phyloP scores from a whole-genome alignment of 2,888 invertebrate species.

The Ectemnius cavifrons region DNA sequence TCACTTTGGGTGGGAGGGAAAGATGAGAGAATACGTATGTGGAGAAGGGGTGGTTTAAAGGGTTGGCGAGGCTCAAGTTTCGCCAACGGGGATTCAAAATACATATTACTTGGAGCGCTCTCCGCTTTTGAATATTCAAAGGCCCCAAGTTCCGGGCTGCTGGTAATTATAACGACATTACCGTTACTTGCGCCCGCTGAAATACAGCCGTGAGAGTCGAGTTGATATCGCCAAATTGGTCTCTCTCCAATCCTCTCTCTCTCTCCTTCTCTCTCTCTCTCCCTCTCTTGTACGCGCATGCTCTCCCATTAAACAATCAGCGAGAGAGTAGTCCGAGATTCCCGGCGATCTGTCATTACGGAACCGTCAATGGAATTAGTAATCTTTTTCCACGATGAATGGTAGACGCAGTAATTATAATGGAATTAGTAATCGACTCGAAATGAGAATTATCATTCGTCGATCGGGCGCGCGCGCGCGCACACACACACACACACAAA shows the following conservation, averaged over 20 bases:
- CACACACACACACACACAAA: too few species aligned
- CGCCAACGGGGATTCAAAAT: background rate
- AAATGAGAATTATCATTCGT: conserved; percentile 12
- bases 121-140: conserved; percentile 55
- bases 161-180: conserved; percentile 60
- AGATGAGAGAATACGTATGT: background rate
- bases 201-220: conserved; percentile 38
- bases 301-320: background rate
- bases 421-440: conserved; percentile 47
- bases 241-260: background rate
- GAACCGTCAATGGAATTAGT: conserved; percentile 28
- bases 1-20: background rate
- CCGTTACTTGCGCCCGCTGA: conserved; percentile 49
- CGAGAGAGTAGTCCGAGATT: background rate
- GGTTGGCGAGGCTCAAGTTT: background rate
- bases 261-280: background rate
- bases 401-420: too few species aligned
- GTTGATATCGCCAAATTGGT: conserved; percentile 55
- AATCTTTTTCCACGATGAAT: conserved; percentile 12
- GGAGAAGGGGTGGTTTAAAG: background rate
- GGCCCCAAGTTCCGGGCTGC: conserved; percentile 44
- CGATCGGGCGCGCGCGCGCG: too few species aligned
- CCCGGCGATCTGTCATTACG: background rate
- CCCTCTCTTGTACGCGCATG: background rate
- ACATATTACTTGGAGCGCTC: conserved; percentile 2